Evolutionary conservation across 2,113 vertebrate species (phyloP).

Genomic region (Leucosticte australis): DNA sequence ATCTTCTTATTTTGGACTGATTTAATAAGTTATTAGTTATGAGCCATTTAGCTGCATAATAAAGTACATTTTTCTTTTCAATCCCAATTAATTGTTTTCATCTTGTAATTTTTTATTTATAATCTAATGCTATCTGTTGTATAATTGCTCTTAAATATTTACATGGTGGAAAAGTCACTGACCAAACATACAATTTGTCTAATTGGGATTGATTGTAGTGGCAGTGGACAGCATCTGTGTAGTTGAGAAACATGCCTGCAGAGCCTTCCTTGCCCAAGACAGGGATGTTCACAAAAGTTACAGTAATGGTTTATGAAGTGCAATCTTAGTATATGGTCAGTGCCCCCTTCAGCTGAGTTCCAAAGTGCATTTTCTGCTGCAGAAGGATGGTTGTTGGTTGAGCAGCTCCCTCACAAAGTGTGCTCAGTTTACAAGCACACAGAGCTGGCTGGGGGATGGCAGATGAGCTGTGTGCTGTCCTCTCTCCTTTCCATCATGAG

Average conservation of each 20-base stretch:
- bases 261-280: neutral
- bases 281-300: neutral
- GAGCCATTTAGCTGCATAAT: neutral
- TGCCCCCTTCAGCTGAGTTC: neutral
- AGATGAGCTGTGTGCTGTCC: rapidly evolving
- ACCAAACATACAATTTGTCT: neutral
- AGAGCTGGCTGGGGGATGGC: neutral
- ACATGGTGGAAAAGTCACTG: neutral
- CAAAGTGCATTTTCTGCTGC: neutral
- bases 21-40: conserved; percentile 4
- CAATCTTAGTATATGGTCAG: rapidly evolving
- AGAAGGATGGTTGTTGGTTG: neutral
- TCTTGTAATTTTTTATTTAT: neutral
- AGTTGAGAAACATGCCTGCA: neutral
- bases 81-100: neutral
- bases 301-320: neutral
- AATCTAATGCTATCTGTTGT: neutral
- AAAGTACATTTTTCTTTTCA: neutral
- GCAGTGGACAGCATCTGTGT: neutral
- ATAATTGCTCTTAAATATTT: neutral
- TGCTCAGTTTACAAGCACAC: neutral
- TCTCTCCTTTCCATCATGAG: rapidly evolving
- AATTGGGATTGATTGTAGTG: neutral
- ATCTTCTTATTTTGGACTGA: neutral
- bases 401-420: rapidly evolving